Base-by-base conservation (phyloP, 2,113 vertebrate species). In the Stomatorhinus ivindoensis region DNA sequence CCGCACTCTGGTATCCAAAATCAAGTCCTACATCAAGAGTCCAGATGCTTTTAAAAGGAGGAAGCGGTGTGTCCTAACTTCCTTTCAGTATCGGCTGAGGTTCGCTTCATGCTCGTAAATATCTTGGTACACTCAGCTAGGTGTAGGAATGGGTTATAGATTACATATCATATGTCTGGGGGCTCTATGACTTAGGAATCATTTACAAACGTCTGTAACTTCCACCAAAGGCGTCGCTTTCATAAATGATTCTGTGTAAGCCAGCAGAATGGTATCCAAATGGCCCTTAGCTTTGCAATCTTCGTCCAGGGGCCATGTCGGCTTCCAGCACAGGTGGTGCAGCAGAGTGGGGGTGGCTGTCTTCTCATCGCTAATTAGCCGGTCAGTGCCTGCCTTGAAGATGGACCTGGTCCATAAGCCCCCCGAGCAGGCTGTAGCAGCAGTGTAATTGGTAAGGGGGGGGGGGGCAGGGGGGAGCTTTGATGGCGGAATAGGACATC, bases 341-440 rank as follows among this genome's bases (percentile, higher is more conserved):
- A 51, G n/a, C 47, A 48, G 44, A 86, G 84, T 48, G 84, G 84
- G 84, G 47, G 48, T 86, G 47, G 24, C 13, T 50, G 84, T 24
- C 47, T 27, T 69, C 80, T 50, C 51, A 9, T 83, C 61, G 80
- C 82, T 89, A 58, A 90, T 89, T 86, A 91, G 61, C 55, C 88
- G 73, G 7, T 55, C 91, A 35, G 44, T 24, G 35, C 58, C 86
- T 39, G 50, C 50, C 85, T 53, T 53, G 85, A 87, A 53, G 85
- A 55, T 87, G 85, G 50, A 53, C 47, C 13, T 2, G 47, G 50
- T 87, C 50, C 48, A 87, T 31, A 46, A 46, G 44, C 4, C 44
- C 44, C 44, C 44, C 44, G 44, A 46, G 44, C 44, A 46, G 44
- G 44, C 44, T 46, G 44, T 46, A 46, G 44, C 44, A 46, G 44